Evolutionary conservation across 1,140 invertebrate genomes (phyloP).

Genomic region (Sitophilus oryzae): DNA sequence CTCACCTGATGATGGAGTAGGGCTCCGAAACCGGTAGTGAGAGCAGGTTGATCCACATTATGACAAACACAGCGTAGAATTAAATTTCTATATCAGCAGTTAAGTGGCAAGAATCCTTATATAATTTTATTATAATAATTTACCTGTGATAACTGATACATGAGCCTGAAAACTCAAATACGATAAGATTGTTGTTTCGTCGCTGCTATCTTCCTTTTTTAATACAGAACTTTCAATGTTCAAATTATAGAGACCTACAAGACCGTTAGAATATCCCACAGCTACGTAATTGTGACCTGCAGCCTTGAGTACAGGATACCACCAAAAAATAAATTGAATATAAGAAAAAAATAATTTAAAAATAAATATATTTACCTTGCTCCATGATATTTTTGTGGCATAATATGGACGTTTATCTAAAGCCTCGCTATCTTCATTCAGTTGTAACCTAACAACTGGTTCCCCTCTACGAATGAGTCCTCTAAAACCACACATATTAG

Average conservation of each 20-base stretch:
- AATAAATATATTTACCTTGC: slow-evolving; percentile 32
- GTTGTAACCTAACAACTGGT: slow-evolving; percentile 36
- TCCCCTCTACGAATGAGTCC: slow-evolving; percentile 36
- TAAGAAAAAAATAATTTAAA: not conserved
- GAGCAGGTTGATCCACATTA: no score
- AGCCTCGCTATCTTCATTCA: slow-evolving; percentile 14
- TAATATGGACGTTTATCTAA: slow-evolving; percentile 26
- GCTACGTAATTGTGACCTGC: slow-evolving; percentile 33
- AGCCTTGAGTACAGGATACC: slow-evolving; percentile 24
- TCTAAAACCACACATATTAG: slow-evolving; percentile 20
- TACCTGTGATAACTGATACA: slow-evolving; percentile 30
- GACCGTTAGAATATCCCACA: slow-evolving; percentile 38
- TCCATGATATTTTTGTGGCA: slow-evolving; percentile 40
- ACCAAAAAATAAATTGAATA: slow-evolving; percentile 12
- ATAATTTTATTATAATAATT: no score
- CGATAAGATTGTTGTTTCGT: slow-evolving; percentile 23
- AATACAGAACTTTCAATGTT: slow-evolving; percentile 21
- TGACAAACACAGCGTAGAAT: no score
- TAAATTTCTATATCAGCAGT: no score
- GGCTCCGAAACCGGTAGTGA: no score
- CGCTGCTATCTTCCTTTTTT: slow-evolving; percentile 16
- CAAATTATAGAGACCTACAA: slow-evolving; percentile 34
- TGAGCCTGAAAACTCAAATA: slow-evolving; percentile 28
- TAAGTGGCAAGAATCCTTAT: no score
- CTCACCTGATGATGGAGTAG: no score